These are phyloP conservation scores for Sphaeramia orbicularis DNA, from an alignment of 2,797 vertebrate genomes.

Conservation along the genomic window DNA sequence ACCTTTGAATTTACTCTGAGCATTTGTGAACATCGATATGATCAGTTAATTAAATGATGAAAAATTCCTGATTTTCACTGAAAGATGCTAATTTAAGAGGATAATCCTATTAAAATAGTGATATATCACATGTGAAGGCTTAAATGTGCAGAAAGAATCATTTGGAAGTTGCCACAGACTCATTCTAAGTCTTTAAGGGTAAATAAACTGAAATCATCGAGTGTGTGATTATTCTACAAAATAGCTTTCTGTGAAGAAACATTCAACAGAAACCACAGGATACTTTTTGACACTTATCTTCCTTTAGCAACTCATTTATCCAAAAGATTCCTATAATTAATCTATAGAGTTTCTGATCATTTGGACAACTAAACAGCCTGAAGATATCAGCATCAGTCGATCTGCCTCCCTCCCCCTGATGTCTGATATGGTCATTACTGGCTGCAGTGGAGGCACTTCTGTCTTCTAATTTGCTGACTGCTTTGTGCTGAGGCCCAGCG, in stretches of 20 bases:
- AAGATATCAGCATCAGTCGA: not conserved
- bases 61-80: too few species aligned
- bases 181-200: too few species aligned
- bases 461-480: conserved; percentile 42
- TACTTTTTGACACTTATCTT: conserved; percentile 2
- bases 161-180: too few species aligned
- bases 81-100: too few species aligned
- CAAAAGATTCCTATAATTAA: not conserved
- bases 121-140: too few species aligned
- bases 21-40: too few species aligned
- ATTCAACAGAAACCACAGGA: conserved; percentile 1
- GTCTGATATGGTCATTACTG: conserved; percentile 6
- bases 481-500: conserved; percentile 22
- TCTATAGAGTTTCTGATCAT: not conserved
- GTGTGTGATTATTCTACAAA: not conserved
- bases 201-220: too few species aligned
- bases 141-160: too few species aligned
- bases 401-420: conserved; percentile 8
- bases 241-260: not conserved
- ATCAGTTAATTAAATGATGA: too few species aligned
- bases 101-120: too few species aligned
- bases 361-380: not conserved
- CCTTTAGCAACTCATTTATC: not conserved
- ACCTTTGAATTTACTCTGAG: too few species aligned
- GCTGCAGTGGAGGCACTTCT: not conserved